Evolutionary conservation across 2,113 vertebrate species (phyloP).

Genomic region (Entelurus aequoreus): DNA sequence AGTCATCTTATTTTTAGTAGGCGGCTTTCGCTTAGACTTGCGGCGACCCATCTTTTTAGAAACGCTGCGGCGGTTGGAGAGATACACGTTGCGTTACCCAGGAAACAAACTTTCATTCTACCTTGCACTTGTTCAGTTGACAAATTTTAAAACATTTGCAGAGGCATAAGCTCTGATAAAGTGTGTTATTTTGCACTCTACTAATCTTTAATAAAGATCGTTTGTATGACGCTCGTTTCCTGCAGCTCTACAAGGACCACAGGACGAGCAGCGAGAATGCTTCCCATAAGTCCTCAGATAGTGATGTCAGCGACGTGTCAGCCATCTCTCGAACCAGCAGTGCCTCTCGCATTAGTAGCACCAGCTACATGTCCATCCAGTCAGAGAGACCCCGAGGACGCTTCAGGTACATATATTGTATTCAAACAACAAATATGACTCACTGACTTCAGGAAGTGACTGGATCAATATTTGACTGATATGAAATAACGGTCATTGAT

Average conservation of each 20-base stretch:
- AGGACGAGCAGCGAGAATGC: conserved; percentile 93
- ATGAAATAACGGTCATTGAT: background rate
- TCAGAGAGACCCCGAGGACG: conserved; percentile 91
- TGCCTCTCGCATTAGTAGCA: conserved; percentile 99
- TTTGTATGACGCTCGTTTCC: conserved; percentile 8
- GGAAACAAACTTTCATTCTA: background rate
- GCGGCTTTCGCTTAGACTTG: conserved; percentile 90
- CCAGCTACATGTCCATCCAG: conserved; percentile 99
- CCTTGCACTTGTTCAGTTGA: too few relatives aligned
- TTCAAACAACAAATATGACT: background rate
- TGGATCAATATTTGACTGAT: background rate
- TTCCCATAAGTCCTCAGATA: conserved; percentile 97
- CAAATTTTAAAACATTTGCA: too few relatives aligned
- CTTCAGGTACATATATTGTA: conserved; percentile 76
- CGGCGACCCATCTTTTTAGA: conserved; percentile 79
- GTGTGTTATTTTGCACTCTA: too few relatives aligned
- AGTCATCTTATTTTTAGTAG: conserved; percentile 90
- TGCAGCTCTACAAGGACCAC: conserved; percentile 87
- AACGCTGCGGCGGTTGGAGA: background rate
- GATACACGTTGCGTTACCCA: conserved; percentile 25
- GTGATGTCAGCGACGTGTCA: conserved; percentile 97
- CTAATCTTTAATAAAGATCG: too few relatives aligned
- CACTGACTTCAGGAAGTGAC: background rate
- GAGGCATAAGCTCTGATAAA: too few relatives aligned
- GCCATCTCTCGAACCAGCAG: conserved; percentile 99